phyloP scores from a whole-genome alignment of 2,797 vertebrate genomes.

The Natrix natrix region DNA sequence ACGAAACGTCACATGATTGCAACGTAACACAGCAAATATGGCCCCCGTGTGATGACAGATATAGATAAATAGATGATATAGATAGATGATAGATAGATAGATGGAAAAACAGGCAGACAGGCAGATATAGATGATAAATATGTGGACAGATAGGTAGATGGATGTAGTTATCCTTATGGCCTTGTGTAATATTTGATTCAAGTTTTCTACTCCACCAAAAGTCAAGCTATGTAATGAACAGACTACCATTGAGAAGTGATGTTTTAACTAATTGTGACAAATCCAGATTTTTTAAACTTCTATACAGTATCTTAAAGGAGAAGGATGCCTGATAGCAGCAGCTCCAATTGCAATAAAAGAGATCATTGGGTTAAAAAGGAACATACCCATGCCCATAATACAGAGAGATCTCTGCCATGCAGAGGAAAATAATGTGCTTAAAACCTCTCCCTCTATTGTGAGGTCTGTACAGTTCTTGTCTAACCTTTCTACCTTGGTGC shows the following conservation, averaged over 20 bases:
- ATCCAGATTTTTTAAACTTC: neutral
- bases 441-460: neutral
- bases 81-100: too few species aligned
- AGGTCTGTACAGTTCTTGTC: neutral
- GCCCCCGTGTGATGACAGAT: too few species aligned
- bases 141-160: too few species aligned
- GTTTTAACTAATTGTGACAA: neutral
- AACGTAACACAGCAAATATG: too few species aligned
- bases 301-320: neutral
- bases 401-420: neutral
- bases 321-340: neutral
- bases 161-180: neutral
- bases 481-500: neutral
- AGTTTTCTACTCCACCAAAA: too few species aligned
- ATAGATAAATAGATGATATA: neutral
- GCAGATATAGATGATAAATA: too few species aligned
- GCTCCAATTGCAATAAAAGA: neutral
- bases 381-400: neutral
- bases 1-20: fast-evolving
- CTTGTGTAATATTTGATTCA: neutral
- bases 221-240: neutral
- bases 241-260: neutral
- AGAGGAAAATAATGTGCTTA: neutral
- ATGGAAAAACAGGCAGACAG: too few species aligned
- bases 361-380: neutral